Evolutionary conservation across 2,113 vertebrate genomes (phyloP), one percentile per base, ranked within the genome.

Genomic region (Grus americana): DNA sequence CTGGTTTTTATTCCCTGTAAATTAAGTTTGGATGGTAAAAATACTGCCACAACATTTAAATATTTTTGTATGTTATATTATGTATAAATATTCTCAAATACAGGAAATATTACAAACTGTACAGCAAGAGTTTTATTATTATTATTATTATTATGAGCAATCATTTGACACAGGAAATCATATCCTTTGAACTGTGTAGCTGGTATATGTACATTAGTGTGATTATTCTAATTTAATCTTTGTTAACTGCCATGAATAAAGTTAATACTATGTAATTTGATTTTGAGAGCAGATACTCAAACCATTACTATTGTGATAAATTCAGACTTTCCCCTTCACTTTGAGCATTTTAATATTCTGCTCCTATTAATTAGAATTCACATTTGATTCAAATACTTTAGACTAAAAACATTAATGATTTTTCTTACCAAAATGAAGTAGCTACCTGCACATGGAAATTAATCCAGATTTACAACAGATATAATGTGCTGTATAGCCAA

Each of bases 161-260:
- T 57, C 40, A 94, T 50, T 79, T 88, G 98, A 99, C 98, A 98
- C 98, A 99, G 98, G 98, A 99, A 97, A 94, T 54, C 36, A 42
- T 95, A 98, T 99, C 98, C 98, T 96, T 98, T 99, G 98, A 98
- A 92, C 83, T 87, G 90, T 86, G 91, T 96, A 96, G 92, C 92
- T 93, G 72, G 92, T 78, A 34, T 95, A 97, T 97, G 95, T 95
- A 95, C 95, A 93, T 85, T 89, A 97, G 79, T 49, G 55, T 78
- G 71, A 87, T 79, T 74, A 79, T 89, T 91, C 88, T 92, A 91
- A 74, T 90, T 79, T 86, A 40, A 81, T 74, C 76, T 86, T 86
- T 49, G 27, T 85, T 94, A 80, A 87, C 52, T 88, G 72, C 78
- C 75, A 24, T 79, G 34, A 88, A 91, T 84, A 90, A 87, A 86